A percentile compares a stretch with the other conserved stretches of the same genome.
These are phyloP conservation scores for Electrona antarctica DNA, from an alignment of 2,113 vertebrate species.

Conservation along the genomic window DNA sequence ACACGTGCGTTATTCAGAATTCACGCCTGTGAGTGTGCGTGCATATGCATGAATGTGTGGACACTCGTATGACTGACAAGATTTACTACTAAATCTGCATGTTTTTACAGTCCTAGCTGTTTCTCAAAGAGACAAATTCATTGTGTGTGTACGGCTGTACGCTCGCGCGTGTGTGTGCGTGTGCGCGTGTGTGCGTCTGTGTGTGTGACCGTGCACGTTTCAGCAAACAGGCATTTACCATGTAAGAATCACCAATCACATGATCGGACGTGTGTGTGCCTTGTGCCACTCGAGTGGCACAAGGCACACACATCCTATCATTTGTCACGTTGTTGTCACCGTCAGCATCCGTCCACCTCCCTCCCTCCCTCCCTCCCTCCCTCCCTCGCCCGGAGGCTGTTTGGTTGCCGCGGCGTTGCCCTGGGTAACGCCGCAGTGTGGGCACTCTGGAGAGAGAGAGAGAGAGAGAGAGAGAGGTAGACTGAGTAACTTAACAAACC, in stretches of 20 bases:
- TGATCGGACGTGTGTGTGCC: conserved; percentile 6
- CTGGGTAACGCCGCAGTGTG: no score
- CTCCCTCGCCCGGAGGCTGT: background rate
- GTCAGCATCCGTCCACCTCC: background rate
- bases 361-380: no score
- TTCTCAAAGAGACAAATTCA: background rate
- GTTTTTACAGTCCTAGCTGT: conserved; percentile 9
- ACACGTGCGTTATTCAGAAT: no score
- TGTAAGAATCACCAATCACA: background rate
- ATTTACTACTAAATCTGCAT: conserved; percentile 27
- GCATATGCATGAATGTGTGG: no score
- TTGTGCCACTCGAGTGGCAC: no score
- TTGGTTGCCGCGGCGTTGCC: no score
- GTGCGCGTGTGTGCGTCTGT: conserved; percentile 22
- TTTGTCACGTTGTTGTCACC: background rate
- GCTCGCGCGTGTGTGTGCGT: conserved; percentile 1
- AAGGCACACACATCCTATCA: no score
- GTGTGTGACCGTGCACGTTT: conserved; percentile 11
- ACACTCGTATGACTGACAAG: no score
- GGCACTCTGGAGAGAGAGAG: background rate
- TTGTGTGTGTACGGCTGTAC: no score
- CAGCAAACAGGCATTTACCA: conserved; percentile 4
- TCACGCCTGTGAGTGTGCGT: no score
- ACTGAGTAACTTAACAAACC: background rate
- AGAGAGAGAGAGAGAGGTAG: background rate